Conservation (phyloP, 2,797 vertebrate species). For the Merluccius polli region DNA sequence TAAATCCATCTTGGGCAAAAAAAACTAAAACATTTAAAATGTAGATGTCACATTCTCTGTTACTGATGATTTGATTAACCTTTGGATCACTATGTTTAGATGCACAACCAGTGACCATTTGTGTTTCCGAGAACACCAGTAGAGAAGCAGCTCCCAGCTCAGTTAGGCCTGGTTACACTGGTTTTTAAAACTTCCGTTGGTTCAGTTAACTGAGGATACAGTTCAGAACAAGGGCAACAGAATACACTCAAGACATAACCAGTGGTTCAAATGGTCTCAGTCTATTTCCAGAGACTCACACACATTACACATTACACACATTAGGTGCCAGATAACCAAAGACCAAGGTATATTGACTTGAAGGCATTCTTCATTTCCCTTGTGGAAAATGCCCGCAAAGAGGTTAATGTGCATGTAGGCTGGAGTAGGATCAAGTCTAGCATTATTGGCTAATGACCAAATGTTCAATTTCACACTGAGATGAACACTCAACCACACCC, state of each 20-base stretch:
- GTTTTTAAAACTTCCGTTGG: neutral
- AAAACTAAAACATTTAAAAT: neutral
- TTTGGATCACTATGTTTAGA: neutral
- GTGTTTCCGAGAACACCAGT: conserved; percentile 16
- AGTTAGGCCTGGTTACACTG: neutral
- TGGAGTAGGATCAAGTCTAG: conserved; percentile 28
- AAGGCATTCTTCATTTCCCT: conserved; percentile 7
- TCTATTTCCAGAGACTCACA: conserved; percentile 11
- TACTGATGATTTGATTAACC: neutral
- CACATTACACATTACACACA: no score
- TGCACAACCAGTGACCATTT: conserved; percentile 12
- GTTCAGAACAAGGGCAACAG: neutral
- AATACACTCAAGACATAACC: neutral
- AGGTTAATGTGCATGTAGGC: conserved; percentile 13
- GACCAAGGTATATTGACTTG: conserved; percentile 4
- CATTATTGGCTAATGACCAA: conserved; percentile 14
- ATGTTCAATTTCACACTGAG: conserved; percentile 34
- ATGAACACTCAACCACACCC: conserved; percentile 18
- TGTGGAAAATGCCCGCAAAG: conserved; percentile 16
- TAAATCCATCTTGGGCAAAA: neutral
- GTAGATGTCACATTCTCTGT: neutral
- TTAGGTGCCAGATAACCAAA: conserved; percentile 2
- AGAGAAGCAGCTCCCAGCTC: neutral
- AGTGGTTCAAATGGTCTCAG: conserved; percentile 22
- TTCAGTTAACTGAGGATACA: neutral